These are phyloP conservation scores for Drosophila cognata DNA, from an alignment of 2,888 invertebrate species.

Conservation along the genomic window DNA sequence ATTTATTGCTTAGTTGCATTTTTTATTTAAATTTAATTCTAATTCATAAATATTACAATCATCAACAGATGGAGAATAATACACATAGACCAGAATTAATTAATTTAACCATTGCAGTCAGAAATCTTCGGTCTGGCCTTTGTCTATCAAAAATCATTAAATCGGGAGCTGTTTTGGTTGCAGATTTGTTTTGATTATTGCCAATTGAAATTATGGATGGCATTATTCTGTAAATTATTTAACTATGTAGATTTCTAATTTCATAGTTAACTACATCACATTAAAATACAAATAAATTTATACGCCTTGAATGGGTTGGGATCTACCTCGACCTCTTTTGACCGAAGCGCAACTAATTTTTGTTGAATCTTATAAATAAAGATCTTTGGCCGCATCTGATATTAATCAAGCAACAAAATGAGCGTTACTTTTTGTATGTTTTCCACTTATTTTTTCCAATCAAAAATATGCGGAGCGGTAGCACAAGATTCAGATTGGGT, in stretches of 20 bases:
- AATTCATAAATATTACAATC: background rate
- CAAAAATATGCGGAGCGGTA: constrained; percentile 27
- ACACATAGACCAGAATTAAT: background rate
- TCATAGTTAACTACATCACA: background rate
- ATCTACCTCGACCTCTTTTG: constrained; percentile 1
- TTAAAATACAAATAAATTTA: background rate
- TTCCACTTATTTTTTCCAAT: constrained; percentile 38
- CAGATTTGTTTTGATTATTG: background rate
- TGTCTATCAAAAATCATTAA: background rate
- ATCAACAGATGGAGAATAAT: background rate
- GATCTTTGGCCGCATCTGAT: constrained; percentile 49
- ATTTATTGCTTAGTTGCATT: background rate
- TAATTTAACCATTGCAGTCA: background rate
- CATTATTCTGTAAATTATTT: background rate
- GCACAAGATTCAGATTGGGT: constrained; percentile 29
- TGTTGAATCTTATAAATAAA: constrained; percentile 55
- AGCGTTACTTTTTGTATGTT: constrained; percentile 34
- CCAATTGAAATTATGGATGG: background rate
- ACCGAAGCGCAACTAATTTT: constrained; percentile 49
- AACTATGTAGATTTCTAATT: constrained; percentile 1
- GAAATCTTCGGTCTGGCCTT: background rate
- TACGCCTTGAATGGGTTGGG: background rate
- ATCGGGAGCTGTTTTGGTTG: background rate
- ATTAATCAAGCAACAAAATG: constrained; percentile 58
- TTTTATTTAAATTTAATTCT: background rate